Conservation (phyloP, 2,797 vertebrate genomes). For the Rhynchotus rufescens region DNA sequence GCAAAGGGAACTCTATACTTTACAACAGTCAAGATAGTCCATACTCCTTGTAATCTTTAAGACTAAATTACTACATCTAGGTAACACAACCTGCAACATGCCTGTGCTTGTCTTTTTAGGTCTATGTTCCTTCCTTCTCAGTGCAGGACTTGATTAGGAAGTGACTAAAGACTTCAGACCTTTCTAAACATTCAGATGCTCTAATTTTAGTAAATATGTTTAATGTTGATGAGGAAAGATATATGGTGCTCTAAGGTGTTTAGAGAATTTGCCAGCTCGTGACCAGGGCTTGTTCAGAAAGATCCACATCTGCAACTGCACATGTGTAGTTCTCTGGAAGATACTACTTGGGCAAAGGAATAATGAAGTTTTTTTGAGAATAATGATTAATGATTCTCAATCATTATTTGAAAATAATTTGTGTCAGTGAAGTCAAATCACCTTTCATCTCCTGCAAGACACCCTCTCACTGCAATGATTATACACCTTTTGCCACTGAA, state of each 20-base stretch:
- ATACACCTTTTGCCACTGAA: background rate
- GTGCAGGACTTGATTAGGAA: background rate
- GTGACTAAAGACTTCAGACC: background rate
- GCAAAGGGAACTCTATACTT: background rate
- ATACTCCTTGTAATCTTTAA: background rate
- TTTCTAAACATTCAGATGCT: background rate
- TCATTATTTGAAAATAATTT: background rate
- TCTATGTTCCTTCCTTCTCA: background rate
- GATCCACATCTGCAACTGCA: background rate
- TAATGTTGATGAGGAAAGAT: background rate
- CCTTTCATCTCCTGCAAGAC: background rate
- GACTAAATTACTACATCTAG: background rate
- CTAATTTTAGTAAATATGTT: conserved; percentile 22
- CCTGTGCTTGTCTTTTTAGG: background rate
- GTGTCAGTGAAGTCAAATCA: conserved; percentile 19
- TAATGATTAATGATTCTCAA: too few species aligned
- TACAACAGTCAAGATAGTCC: background rate
- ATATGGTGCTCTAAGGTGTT: background rate
- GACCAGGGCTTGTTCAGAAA: background rate
- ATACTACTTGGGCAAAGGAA: background rate
- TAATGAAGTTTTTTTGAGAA: background rate
- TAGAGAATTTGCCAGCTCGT: background rate
- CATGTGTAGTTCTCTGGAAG: background rate
- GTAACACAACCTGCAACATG: background rate
- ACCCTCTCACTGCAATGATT: background rate